These are phyloP conservation scores for Drosophila busckii DNA, from an alignment of 1,140 invertebrate genomes.

Conservation along the genomic window DNA sequence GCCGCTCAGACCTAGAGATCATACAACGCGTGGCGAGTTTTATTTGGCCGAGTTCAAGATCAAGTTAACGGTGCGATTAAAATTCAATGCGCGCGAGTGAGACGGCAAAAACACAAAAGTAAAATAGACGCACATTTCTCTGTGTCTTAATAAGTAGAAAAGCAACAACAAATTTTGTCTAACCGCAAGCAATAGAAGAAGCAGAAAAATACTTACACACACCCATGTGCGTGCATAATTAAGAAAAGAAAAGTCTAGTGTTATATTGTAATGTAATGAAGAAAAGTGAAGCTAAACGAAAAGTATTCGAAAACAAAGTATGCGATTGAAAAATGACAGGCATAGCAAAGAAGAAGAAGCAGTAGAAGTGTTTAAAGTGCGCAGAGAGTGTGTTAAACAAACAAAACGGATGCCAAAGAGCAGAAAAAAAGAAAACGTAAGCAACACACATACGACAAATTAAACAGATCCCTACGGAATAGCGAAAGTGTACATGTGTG, in stretches of 20 bases:
- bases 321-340: slow-evolving; percentile 25
- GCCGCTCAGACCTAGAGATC: slow-evolving; percentile 24
- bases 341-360: slow-evolving; percentile 19
- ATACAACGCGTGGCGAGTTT: slow-evolving; percentile 11
- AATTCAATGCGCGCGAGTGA: slow-evolving; percentile 35
- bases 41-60: slow-evolving; percentile 43
- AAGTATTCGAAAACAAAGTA: slow-evolving; percentile 29
- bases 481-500: background rate
- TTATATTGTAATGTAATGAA: slow-evolving; percentile 33
- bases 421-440: slow-evolving; percentile 49
- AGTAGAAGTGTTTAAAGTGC: slow-evolving; percentile 31
- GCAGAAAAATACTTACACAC: background rate
- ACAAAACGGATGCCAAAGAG: slow-evolving; percentile 20
- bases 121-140: slow-evolving; percentile 38
- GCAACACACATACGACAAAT: too few relatives aligned
- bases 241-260: slow-evolving; percentile 32
- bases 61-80: slow-evolving; percentile 58
- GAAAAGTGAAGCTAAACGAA: slow-evolving; percentile 52
- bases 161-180: slow-evolving; percentile 1
- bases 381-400: slow-evolving; percentile 12
- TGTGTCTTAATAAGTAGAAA: too few relatives aligned
- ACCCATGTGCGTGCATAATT: slow-evolving; percentile 5
- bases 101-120: slow-evolving; percentile 22
- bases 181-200: slow-evolving; percentile 5
- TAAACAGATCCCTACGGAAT: slow-evolving; percentile 33